These are phyloP conservation scores for Hippopotamus amphibius DNA, from an alignment of 2,113 vertebrate species.

Conservation along the genomic window DNA sequence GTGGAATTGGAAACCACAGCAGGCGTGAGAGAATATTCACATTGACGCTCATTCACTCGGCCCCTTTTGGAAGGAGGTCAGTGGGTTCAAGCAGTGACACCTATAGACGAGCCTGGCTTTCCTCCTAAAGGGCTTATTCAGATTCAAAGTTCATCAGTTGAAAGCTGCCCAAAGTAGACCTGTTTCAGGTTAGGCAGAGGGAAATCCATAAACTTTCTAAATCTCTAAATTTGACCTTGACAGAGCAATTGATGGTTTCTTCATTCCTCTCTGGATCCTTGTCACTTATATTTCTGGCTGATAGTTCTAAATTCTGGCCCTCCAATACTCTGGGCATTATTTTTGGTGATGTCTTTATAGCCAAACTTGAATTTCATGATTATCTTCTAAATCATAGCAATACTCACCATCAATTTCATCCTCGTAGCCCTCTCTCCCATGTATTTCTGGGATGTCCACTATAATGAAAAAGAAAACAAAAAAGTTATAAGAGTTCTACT, in stretches of 20 bases:
- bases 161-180: neutral
- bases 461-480: conserved; percentile 76
- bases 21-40: neutral
- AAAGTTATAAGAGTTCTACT: conserved; percentile 57
- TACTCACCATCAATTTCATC: conserved; percentile 86
- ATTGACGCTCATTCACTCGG: neutral
- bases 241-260: conserved; percentile 37
- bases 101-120: neutral
- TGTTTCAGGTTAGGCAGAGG: conserved; percentile 61
- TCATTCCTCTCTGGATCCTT: conserved; percentile 38
- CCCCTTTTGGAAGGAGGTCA: neutral
- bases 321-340: neutral
- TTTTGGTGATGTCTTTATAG: conserved; percentile 51
- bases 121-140: conserved; percentile 29
- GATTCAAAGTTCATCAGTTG: neutral
- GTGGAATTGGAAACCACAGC: neutral
- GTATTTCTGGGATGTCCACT: conserved; percentile 87
- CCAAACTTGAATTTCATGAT: conserved; percentile 57
- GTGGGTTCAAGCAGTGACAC: neutral
- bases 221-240: conserved; percentile 52
- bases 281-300: neutral
- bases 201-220: conserved; percentile 53
- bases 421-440: conserved; percentile 84
- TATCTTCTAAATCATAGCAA: conserved; percentile 55
- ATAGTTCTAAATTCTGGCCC: conserved; percentile 22